These are phyloP conservation scores for Tretioscincus oriximinensis DNA, from an alignment of 2,113 vertebrate genomes.

Conservation along the genomic window DNA sequence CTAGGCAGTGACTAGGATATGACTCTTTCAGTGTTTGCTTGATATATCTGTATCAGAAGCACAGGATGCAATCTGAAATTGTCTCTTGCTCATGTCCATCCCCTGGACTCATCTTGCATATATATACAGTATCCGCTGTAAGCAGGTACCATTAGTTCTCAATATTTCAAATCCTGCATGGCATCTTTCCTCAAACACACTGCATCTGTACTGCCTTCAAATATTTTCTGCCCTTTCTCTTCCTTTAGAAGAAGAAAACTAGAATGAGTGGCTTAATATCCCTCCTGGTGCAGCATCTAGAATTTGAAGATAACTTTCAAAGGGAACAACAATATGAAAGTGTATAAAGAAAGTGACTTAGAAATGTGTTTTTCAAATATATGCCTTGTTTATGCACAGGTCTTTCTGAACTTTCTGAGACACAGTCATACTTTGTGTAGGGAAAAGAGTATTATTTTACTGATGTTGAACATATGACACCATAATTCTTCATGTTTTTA, in stretches of 20 bases:
- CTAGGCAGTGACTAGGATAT: too few species aligned
- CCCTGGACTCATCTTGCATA: not conserved
- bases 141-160: not conserved
- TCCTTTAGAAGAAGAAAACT: not conserved
- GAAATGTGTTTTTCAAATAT: not conserved
- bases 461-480: not conserved
- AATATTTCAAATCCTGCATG: not conserved
- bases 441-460: not conserved
- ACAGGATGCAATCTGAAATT: not conserved
- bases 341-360: not conserved
- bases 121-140: not conserved
- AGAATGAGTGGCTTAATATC: not conserved
- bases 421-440: not conserved
- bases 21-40: too few species aligned
- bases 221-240: not conserved
- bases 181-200: not conserved
- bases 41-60: too few species aligned
- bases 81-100: not conserved
- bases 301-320: slow-evolving; percentile 7
- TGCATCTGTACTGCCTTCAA: not conserved
- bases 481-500: not conserved
- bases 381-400: not conserved
- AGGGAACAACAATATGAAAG: slow-evolving; percentile 4
- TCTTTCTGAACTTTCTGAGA: not conserved
- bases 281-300: not conserved